These are phyloP conservation scores for Atta colombica DNA, from an alignment of 1,140 invertebrate species.

Conservation along the genomic window DNA sequence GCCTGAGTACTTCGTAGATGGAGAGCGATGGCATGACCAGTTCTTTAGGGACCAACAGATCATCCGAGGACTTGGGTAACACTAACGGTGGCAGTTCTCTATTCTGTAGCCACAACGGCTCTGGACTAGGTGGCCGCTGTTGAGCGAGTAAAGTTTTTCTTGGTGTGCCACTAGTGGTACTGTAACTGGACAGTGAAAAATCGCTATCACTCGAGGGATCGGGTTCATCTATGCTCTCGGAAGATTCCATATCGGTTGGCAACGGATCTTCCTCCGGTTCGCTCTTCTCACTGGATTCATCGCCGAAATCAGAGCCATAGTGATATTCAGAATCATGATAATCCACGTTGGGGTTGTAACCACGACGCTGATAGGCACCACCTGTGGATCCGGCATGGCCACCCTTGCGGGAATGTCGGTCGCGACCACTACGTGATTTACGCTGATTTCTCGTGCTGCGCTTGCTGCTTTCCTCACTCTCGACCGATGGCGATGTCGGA, in stretches of 20 bases:
- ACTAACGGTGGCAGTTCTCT: constrained; percentile 92
- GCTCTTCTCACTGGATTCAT: constrained; percentile 93
- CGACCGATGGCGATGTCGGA: constrained; percentile 91
- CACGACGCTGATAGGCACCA: constrained; percentile 88
- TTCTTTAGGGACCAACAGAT: constrained; percentile 93
- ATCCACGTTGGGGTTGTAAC: constrained; percentile 92
- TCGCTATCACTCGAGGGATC: constrained; percentile 93
- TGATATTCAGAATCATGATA: constrained; percentile 95
- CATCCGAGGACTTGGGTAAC: constrained; percentile 95
- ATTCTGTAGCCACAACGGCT: constrained; percentile 95
- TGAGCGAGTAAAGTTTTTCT: constrained; percentile 86
- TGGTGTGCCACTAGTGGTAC: constrained; percentile 90
- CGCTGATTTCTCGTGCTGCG: constrained; percentile 87
- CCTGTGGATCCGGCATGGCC: constrained; percentile 86
- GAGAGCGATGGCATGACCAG: constrained; percentile 93
- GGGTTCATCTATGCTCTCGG: constrained; percentile 88
- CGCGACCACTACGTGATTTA: constrained; percentile 81
- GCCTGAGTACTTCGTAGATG: constrained; percentile 97
- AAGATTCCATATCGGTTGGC: constrained; percentile 89
- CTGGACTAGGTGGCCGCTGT: constrained; percentile 92
- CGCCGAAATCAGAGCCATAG: constrained; percentile 96
- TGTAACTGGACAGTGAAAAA: constrained; percentile 93
- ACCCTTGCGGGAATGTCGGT: constrained; percentile 89
- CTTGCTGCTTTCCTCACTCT: constrained; percentile 90
- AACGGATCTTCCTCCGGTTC: constrained; percentile 91